Conservation (phyloP, 2,888 invertebrate species). For the Drosophila paranaensis region DNA sequence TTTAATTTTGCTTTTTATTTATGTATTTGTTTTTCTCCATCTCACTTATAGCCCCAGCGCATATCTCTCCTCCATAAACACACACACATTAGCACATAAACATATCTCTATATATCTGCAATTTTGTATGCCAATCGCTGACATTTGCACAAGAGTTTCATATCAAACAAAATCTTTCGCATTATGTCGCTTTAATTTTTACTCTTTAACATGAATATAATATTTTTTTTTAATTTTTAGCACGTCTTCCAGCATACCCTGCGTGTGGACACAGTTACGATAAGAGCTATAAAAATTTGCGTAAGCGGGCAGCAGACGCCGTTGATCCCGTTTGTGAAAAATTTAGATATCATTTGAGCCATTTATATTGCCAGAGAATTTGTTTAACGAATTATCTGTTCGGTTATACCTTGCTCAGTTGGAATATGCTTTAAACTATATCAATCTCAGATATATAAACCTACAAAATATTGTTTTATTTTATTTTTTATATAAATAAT, state of each 20-base stretch:
- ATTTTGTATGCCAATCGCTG: conserved; percentile 69
- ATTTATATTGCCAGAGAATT: neutral
- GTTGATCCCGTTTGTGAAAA: neutral
- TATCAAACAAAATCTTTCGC: conserved; percentile 39
- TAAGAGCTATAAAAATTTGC: neutral
- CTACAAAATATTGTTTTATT: too few species aligned
- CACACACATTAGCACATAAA: conserved; percentile 4
- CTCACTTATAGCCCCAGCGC: conserved; percentile 56
- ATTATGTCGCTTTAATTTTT: conserved; percentile 59
- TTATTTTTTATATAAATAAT: too few species aligned
- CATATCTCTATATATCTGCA: conserved; percentile 35
- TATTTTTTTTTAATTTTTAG: conserved; percentile 34
- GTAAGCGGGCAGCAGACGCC: neutral
- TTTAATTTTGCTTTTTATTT: conserved; percentile 79
- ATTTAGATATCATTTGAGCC: neutral
- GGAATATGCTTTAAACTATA: too few species aligned
- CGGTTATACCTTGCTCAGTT: neutral
- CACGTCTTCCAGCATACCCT: conserved; percentile 25
- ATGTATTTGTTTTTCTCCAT: conserved; percentile 72
- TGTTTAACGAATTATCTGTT: neutral
- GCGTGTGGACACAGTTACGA: neutral
- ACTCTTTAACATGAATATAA: conserved; percentile 31
- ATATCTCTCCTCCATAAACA: conserved; percentile 35
- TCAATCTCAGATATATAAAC: too few species aligned
- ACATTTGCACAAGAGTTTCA: conserved; percentile 58